Percentiles rank a stretch among this genome's conserved stretches.
phyloP scores from a whole-genome alignment of 2,797 vertebrate species.

The Falco biarmicus region DNA sequence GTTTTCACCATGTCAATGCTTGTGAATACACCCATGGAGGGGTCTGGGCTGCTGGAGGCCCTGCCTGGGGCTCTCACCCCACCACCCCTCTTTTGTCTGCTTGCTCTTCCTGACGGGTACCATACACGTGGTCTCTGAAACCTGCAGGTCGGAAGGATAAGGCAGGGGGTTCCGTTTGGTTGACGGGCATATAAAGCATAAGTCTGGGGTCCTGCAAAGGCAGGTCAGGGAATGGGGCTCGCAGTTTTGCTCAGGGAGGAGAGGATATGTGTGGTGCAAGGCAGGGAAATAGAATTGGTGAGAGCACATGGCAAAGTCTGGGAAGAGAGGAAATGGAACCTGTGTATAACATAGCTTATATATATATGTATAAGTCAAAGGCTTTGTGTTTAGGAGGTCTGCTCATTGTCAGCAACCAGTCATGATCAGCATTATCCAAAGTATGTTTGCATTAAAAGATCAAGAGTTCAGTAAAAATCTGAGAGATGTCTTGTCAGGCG shows the following conservation, averaged over 20 bases:
- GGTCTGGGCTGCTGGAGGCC: background rate
- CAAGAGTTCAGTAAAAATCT: constrained; percentile 1
- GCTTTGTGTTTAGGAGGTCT: background rate
- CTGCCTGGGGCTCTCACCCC: background rate
- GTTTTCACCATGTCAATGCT: accelerated
- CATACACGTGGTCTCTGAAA: accelerated
- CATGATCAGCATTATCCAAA: background rate
- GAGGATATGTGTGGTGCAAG: background rate
- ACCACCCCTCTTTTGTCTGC: accelerated
- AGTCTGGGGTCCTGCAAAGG: background rate
- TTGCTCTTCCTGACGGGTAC: background rate
- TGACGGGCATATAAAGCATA: background rate
- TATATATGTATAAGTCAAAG: background rate
- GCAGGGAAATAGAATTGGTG: background rate
- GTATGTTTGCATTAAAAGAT: constrained; percentile 1
- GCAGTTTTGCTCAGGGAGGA: background rate
- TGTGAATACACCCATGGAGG: accelerated
- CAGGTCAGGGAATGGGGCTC: background rate
- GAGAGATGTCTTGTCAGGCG: background rate
- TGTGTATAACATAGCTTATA: background rate
- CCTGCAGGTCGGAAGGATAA: background rate
- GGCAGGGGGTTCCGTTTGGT: accelerated
- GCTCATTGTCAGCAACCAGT: background rate
- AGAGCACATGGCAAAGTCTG: background rate
- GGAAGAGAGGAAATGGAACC: background rate